A percentile compares a stretch with the other conserved stretches of the same genome.
phyloP scores from a whole-genome alignment of 2,888 invertebrate genomes.

The Rutpela maculata region DNA sequence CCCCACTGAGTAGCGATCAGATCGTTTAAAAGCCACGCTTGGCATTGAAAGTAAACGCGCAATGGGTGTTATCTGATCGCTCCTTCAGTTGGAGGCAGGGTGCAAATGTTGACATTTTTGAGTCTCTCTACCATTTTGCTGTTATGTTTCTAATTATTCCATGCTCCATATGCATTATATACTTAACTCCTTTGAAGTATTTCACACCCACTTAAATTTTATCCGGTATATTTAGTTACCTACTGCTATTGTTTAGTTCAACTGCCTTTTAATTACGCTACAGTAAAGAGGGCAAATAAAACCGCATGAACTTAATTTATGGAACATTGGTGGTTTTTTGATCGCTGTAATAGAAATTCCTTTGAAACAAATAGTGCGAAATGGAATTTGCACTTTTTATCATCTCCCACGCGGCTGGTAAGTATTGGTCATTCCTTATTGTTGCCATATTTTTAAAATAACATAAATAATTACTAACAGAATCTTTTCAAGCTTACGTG shows the following conservation, averaged over 20 bases:
- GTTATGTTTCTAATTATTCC: neutral
- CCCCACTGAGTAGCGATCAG: too few relatives aligned
- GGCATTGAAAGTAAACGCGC: too few relatives aligned
- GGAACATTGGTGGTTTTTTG: constrained; percentile 1
- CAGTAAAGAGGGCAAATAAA: constrained; percentile 12
- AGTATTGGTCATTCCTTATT: constrained; percentile 24
- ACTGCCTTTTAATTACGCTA: constrained; percentile 14
- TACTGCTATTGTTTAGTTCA: constrained; percentile 5
- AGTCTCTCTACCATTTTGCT: too few relatives aligned
- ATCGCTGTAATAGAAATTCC: constrained; percentile 14
- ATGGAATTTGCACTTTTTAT: constrained; percentile 25
- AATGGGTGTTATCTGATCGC: too few relatives aligned
- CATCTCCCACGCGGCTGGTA: neutral
- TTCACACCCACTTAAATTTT: neutral
- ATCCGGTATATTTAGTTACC: neutral
- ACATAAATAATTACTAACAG: constrained; percentile 13
- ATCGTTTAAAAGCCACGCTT: too few relatives aligned
- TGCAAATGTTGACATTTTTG: too few relatives aligned
- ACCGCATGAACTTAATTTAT: constrained; percentile 17
- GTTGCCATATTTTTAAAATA: constrained; percentile 26
- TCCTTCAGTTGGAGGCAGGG: too few relatives aligned
- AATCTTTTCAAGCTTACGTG: constrained; percentile 7
- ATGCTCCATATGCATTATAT: neutral
- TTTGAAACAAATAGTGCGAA: constrained; percentile 23
- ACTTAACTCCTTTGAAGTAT: neutral